Base-by-base conservation (phyloP, 2,113 vertebrate genomes). In the Forbesichthys agassizii region DNA sequence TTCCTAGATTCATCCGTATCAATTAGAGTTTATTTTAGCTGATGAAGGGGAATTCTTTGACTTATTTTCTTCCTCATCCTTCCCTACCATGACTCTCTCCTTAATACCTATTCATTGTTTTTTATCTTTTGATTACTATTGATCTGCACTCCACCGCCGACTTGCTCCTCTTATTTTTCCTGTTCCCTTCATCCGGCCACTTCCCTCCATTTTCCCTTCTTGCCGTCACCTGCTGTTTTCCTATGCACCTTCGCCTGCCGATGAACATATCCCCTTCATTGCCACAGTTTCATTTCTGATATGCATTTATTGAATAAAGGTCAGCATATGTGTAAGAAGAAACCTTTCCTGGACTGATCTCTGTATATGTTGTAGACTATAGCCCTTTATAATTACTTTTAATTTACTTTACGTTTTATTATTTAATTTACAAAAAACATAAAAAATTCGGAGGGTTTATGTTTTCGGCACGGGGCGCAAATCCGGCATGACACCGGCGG, bases 11-110 rank as follows among this genome's bases (percentile, higher is more conserved):
- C 16, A 64, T 61, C 51, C 12, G 33, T 11, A 63, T 61, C 68
- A 73, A 61, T 81, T 76, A 62, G 18, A 16, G n/a, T 67, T n/a
- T 51, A 61, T 72, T 77, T 77, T 71, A 76, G 81, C 73, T 77
- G 78, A 86, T 80, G n/a, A 76, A 69, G 52, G 36, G n/a, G 65
- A 76, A 77, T 71, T 65, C 51, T 58, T 48, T 3, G 51, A 33
- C 18, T 18, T 62, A 42, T 52, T 54, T 54, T 66, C 51, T 61
- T 73, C 3, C n/a, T 47, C 33, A 64, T 48, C 49, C 54, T 55
- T 64, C 46, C 47, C 55, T 12, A 27, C 47, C 13, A 36, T 14
- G 51, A 66, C 62, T 18, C 49, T 64, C 64, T 60, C 64, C 46
- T 62, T 59, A 69, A 58, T 49, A 58, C 27, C 27, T 48, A 2